Evolutionary conservation across 2,888 invertebrate species (phyloP).

Genomic region (Clanis bilineata): DNA sequence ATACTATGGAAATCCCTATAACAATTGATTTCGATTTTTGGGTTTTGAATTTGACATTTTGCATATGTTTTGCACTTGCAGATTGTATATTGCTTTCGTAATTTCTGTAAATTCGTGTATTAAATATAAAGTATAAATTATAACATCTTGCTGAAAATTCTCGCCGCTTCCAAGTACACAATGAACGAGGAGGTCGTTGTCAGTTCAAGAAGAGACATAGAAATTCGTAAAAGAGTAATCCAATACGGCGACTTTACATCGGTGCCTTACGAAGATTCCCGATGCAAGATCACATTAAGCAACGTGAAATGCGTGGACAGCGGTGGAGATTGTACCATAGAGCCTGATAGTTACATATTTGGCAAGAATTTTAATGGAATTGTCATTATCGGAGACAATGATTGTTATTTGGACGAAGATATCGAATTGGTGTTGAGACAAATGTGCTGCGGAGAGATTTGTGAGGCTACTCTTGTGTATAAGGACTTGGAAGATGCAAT

Average conservation of each 20-base stretch:
- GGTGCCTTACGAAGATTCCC: conserved; percentile 71
- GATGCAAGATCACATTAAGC: conserved; percentile 61
- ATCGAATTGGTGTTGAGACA: conserved; percentile 78
- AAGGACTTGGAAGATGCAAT: conserved; percentile 49
- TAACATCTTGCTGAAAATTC: no score
- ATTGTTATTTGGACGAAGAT: conserved; percentile 74
- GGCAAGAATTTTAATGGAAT: conserved; percentile 63
- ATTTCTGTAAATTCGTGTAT: no score
- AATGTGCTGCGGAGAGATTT: conserved; percentile 77
- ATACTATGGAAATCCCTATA: no score
- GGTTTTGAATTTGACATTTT: not conserved
- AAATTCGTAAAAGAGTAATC: conserved; percentile 62
- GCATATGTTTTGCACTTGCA: no score
- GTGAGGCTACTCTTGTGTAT: conserved; percentile 62
- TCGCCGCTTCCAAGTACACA: no score
- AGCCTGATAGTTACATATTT: conserved; percentile 58
- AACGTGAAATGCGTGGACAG: conserved; percentile 54
- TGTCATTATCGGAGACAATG: conserved; percentile 74
- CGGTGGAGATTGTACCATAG: conserved; percentile 51
- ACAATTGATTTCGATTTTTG: no score
- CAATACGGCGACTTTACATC: conserved; percentile 63
- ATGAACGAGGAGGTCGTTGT: conserved; percentile 58
- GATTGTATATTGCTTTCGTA: no score
- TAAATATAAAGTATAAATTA: no score
- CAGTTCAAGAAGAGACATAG: conserved; percentile 57